These are phyloP conservation scores for Neria commutata DNA, from an alignment of 2,888 invertebrate species.

Conservation along the genomic window DNA sequence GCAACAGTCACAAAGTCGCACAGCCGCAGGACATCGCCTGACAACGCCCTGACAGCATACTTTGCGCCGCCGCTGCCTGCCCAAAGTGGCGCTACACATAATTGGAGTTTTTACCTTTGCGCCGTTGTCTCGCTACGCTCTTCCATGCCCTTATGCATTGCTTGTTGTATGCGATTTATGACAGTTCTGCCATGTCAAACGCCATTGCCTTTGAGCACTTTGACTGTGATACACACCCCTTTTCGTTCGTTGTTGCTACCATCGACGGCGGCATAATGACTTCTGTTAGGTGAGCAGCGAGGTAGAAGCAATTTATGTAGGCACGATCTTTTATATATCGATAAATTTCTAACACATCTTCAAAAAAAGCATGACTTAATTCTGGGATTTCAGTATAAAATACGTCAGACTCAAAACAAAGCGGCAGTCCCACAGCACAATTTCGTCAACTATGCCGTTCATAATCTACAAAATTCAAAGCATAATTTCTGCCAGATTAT, in stretches of 20 bases:
- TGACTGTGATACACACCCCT: no score
- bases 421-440: no score
- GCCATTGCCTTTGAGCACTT: no score
- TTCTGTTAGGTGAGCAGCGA: neutral
- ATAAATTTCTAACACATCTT: no score
- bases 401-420: no score
- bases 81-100: neutral
- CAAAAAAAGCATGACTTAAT: no score
- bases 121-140: neutral
- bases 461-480: no score
- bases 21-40: neutral
- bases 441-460: no score
- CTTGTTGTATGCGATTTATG: neutral
- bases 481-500: no score
- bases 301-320: neutral
- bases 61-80: neutral
- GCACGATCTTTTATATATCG: neutral
- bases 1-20: neutral
- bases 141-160: neutral
- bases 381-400: no score
- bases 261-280: neutral
- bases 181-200: no score
- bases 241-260: neutral
- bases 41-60: neutral
- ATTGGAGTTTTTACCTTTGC: neutral